A percentile compares a stretch with the other conserved stretches of the same genome.
These are phyloP conservation scores for Gonioctena quinquepunctata DNA, from an alignment of 1,140 invertebrate species.

Conservation along the genomic window DNA sequence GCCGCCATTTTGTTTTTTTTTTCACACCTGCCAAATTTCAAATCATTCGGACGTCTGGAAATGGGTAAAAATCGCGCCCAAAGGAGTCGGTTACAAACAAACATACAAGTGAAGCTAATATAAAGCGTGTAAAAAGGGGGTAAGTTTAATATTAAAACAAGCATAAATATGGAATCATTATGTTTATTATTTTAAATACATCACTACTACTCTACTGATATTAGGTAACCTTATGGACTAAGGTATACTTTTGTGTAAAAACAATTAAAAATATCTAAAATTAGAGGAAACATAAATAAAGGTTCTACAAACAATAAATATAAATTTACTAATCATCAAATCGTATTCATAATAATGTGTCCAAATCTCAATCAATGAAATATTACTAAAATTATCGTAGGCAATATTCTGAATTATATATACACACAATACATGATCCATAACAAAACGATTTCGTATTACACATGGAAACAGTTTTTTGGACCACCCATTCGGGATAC, in stretches of 20 bases:
- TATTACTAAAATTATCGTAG: neutral
- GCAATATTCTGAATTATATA: neutral
- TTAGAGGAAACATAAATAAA: slow-evolving; percentile 24
- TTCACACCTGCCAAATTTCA: too few species aligned
- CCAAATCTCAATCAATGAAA: slow-evolving; percentile 16
- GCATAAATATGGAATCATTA: slow-evolving; percentile 7
- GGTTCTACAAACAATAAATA: slow-evolving; percentile 17
- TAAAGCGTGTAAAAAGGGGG: too few species aligned
- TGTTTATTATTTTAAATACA: slow-evolving; percentile 25
- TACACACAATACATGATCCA: neutral
- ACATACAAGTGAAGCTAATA: too few species aligned
- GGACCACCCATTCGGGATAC: neutral
- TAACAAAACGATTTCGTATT: neutral
- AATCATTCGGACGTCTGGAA: too few species aligned
- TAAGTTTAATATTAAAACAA: too few species aligned
- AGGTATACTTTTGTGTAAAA: slow-evolving; percentile 15
- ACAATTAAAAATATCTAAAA: slow-evolving; percentile 22
- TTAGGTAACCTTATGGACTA: slow-evolving; percentile 12
- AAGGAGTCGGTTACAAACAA: too few species aligned
- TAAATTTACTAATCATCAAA: neutral
- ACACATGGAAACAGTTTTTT: neutral
- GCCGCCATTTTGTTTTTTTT: too few species aligned
- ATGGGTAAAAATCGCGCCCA: too few species aligned
- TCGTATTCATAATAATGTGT: neutral
- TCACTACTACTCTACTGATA: slow-evolving; percentile 26